Conservation (phyloP, 2,888 invertebrate genomes). For the Diplazon laetatorius region DNA sequence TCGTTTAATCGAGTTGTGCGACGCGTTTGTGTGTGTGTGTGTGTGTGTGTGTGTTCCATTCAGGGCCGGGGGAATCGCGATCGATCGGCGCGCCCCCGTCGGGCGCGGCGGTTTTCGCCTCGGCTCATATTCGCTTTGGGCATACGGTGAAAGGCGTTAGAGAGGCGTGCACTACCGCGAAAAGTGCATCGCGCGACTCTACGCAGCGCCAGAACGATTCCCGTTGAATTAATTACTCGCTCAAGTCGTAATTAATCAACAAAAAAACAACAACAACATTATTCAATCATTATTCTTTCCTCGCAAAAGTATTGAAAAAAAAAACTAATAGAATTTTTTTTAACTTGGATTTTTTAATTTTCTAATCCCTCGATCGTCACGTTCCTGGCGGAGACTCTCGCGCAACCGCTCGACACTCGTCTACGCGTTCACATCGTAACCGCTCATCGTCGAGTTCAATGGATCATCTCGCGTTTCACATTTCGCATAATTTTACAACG, state of each 20-base stretch:
- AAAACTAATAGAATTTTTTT: too few relatives aligned
- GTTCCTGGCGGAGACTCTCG: too few relatives aligned
- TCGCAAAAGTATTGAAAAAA: conserved; percentile 9
- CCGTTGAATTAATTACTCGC: conserved; percentile 41
- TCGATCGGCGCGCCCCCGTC: conserved; percentile 39
- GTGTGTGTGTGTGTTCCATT: conserved; percentile 1
- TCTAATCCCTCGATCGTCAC: too few relatives aligned
- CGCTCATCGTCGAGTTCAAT: conserved; percentile 39
- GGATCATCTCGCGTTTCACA: conserved; percentile 36
- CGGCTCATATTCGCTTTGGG: neutral
- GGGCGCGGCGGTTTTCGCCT: conserved; percentile 12
- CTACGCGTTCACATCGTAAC: conserved; percentile 43
- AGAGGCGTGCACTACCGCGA: too few relatives aligned
- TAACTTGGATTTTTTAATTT: too few relatives aligned
- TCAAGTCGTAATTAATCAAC: neutral
- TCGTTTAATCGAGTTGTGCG: conserved; percentile 44
- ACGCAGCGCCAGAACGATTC: too few relatives aligned
- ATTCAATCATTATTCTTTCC: conserved; percentile 9
- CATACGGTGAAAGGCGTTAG: conserved; percentile 33
- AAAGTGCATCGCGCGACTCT: too few relatives aligned
- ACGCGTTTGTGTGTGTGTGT: too few relatives aligned
- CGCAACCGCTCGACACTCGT: conserved; percentile 19
- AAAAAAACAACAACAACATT: neutral
- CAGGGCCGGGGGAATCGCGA: conserved; percentile 31
- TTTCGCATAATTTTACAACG: conserved; percentile 18